These are phyloP conservation scores for Anoplopoma fimbria DNA, from an alignment of 2,113 vertebrate genomes.

Conservation along the genomic window DNA sequence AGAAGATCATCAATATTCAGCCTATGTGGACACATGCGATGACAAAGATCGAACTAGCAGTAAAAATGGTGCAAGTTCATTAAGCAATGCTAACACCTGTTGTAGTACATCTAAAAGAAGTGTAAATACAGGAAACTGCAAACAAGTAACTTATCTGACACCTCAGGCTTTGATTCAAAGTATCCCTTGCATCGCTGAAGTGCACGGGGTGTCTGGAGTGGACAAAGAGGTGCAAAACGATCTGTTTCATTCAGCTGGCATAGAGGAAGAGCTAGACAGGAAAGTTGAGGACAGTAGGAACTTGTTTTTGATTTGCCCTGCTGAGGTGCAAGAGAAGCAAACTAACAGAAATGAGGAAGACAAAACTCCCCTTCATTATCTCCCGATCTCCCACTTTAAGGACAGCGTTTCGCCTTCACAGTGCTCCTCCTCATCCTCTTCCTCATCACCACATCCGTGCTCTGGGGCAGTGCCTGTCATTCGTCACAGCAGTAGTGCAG, in stretches of 20 bases:
- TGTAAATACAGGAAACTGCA: conserved; percentile 6
- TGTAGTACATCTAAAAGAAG: not conserved
- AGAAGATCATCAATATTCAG: not conserved
- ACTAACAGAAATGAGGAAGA: not conserved
- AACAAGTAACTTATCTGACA: not conserved
- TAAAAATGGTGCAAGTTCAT: not conserved
- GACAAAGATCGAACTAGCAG: not conserved
- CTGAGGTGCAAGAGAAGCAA: not conserved
- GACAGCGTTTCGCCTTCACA: not conserved
- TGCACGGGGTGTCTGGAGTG: not conserved
- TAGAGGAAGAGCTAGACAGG: not conserved
- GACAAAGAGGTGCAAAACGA: conserved; percentile 21
- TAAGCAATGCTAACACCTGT: not conserved
- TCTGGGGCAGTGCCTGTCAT: conserved; percentile 80
- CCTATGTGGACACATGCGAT: not conserved
- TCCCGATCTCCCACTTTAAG: not conserved
- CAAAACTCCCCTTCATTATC: not conserved
- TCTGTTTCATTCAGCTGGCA: conserved; percentile 15
- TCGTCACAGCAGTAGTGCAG: conserved; percentile 59
- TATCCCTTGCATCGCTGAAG: not conserved
- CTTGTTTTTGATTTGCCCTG: not conserved
- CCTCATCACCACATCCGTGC: conserved; percentile 27
- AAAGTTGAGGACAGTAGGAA: conserved; percentile 4
- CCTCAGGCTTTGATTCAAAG: conserved; percentile 8
- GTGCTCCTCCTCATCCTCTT: conserved; percentile 18